Conservation (phyloP, 1,140 invertebrate species). For the Halesus radiatus region DNA sequence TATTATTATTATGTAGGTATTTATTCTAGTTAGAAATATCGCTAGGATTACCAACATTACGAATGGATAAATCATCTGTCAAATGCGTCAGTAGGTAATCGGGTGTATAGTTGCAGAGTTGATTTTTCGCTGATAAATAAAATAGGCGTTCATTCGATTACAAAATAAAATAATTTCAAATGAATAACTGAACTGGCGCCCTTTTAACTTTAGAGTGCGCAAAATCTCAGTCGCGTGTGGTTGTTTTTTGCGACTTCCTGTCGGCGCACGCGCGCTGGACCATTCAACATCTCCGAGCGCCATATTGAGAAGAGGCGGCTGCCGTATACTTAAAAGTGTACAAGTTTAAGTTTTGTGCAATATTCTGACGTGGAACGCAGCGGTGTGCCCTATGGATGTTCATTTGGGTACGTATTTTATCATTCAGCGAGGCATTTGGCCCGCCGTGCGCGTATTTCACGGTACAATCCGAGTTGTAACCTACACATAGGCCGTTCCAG, state of each 20-base stretch:
- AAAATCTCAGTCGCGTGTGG: slow-evolving; percentile 50
- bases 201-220: slow-evolving; percentile 48
- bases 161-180: slow-evolving; percentile 40
- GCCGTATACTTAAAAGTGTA: slow-evolving; percentile 70
- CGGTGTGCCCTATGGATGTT: slow-evolving; percentile 71
- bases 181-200: slow-evolving; percentile 37
- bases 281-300: slow-evolving; percentile 70
- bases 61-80: slow-evolving; percentile 23
- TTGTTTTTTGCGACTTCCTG: slow-evolving; percentile 59
- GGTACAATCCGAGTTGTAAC: slow-evolving; percentile 67
- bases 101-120: background rate
- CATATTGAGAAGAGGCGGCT: slow-evolving; percentile 72
- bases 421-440: slow-evolving; percentile 61
- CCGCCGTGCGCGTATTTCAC: slow-evolving; percentile 58
- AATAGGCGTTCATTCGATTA: background rate
- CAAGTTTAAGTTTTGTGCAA: slow-evolving; percentile 70
- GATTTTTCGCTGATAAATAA: background rate
- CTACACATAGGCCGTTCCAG: slow-evolving; percentile 71
- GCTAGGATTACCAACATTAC: slow-evolving; percentile 10
- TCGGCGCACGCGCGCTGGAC: slow-evolving; percentile 71
- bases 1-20: too few relatives aligned
- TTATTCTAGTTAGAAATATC: background rate
- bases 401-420: slow-evolving; percentile 69
- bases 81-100: background rate
- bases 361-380: slow-evolving; percentile 70